Evolutionary conservation across 2,888 invertebrate genomes (phyloP).

Genomic region (Leucophora obtusa): DNA sequence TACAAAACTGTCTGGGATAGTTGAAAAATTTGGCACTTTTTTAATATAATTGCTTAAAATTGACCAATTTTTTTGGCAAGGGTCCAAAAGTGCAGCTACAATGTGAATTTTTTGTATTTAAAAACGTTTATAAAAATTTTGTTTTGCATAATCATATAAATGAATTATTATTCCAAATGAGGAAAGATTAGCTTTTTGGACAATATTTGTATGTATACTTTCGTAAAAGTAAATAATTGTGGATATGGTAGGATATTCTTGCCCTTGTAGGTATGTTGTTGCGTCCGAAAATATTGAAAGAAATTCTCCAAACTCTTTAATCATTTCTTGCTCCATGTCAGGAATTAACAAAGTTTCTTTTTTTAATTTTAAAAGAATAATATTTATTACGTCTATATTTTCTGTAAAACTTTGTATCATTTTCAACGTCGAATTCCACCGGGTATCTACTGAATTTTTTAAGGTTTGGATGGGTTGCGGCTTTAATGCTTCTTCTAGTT

Average conservation of each 20-base stretch:
- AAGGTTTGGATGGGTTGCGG: neutral
- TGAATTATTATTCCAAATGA: neutral
- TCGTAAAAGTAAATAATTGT: neutral
- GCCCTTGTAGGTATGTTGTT: constrained; percentile 18
- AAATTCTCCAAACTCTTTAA: constrained; percentile 14
- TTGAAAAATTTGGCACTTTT: neutral
- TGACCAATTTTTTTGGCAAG: constrained; percentile 3
- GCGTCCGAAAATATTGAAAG: constrained; percentile 14
- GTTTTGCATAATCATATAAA: neutral
- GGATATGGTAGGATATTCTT: constrained; percentile 14
- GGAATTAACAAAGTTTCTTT: constrained; percentile 23
- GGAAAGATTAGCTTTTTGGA: neutral
- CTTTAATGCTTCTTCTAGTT: neutral
- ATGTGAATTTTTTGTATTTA: neutral
- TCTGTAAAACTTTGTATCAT: neutral
- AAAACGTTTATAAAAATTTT: neutral
- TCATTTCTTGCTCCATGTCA: constrained; percentile 8
- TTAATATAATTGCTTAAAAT: neutral
- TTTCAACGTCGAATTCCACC: too few species aligned
- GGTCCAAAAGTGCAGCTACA: neutral
- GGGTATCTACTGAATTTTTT: too few species aligned
- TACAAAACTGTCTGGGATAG: neutral
- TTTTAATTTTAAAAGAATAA: constrained; percentile 23
- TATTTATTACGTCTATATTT: neutral
- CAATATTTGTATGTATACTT: neutral